Percentiles rank a stretch among this genome's conserved stretches.
These are phyloP conservation scores for Ochotona princeps DNA, from an alignment of 2,113 vertebrate genomes.

Conservation along the genomic window DNA sequence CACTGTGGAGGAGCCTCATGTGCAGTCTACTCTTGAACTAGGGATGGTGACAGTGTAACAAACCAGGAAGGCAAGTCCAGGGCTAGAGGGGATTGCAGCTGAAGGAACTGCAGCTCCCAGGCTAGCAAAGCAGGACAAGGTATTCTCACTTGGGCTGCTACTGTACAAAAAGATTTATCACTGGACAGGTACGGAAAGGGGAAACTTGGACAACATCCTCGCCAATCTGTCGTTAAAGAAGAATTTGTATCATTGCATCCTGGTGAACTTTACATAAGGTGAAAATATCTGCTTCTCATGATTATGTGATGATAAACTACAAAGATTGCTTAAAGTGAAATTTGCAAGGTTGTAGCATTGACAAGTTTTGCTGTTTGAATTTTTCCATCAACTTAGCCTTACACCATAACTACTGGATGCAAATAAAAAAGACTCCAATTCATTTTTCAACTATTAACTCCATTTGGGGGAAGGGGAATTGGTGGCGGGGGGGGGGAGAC, in stretches of 20 bases:
- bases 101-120: not conserved
- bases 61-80: too few species aligned
- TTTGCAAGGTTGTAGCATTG: not conserved
- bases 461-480: too few species aligned
- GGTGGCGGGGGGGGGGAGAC: not conserved
- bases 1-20: not conserved
- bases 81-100: not conserved
- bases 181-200: not conserved
- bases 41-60: not conserved
- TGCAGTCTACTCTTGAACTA: not conserved
- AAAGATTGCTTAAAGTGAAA: not conserved
- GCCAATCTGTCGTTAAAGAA: not conserved
- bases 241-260: not conserved
- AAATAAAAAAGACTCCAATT: not conserved
- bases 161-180: not conserved
- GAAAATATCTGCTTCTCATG: not conserved
- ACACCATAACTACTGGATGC: too few species aligned
- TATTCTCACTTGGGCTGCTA: fast-evolving
- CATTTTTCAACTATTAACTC: not conserved
- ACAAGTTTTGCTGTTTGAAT: not conserved
- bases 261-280: not conserved
- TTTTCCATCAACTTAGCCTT: not conserved
- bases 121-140: not conserved
- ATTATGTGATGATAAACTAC: not conserved
- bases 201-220: not conserved